Evolutionary conservation across 2,797 vertebrate genomes (phyloP).

Genomic region (Propithecus perrieri): DNA sequence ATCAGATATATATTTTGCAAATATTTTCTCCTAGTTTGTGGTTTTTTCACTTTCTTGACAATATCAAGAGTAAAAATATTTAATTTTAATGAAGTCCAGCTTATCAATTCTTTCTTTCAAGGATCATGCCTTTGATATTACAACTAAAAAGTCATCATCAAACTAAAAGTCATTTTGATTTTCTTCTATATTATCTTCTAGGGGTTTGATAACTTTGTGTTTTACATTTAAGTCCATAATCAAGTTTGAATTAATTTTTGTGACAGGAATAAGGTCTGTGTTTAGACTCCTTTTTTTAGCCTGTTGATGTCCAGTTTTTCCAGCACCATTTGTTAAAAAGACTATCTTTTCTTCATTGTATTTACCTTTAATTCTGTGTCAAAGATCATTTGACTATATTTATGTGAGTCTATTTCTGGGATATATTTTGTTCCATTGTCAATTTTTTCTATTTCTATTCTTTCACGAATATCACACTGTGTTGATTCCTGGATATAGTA

Average conservation of each 20-base stretch:
- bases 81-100: background rate
- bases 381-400: background rate
- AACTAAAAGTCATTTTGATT: background rate
- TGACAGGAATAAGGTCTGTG: background rate
- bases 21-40: background rate
- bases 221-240: background rate
- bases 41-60: background rate
- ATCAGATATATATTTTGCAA: background rate
- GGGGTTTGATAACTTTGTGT: background rate
- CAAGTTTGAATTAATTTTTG: background rate
- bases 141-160: background rate
- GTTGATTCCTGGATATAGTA: background rate
- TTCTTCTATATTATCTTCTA: background rate
- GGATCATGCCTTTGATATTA: too few relatives aligned
- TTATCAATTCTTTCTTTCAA: background rate
- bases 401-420: background rate
- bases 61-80: background rate
- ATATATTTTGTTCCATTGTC: background rate
- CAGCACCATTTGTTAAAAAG: background rate
- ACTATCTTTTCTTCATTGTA: background rate
- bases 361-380: background rate
- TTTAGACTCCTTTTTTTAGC: background rate
- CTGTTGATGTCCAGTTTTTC: background rate
- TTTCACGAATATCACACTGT: background rate
- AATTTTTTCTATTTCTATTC: background rate